Base-by-base conservation (phyloP, 2,797 vertebrate species). In the Tapera naevia region DNA sequence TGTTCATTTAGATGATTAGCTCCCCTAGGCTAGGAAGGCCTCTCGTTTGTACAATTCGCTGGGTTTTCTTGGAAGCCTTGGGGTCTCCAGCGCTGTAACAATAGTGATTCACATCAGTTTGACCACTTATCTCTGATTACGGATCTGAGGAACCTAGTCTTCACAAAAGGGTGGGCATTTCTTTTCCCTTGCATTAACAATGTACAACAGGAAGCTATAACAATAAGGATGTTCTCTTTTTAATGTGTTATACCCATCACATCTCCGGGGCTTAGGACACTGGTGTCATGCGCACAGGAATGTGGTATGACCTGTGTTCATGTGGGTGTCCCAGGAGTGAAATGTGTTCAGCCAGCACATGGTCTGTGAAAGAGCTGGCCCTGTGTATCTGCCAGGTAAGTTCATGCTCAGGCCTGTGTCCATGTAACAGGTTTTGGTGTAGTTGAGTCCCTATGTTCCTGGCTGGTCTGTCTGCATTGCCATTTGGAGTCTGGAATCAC, bases 1-100 rank as follows among this genome's bases (percentile, higher is more conserved):
- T 83, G 88, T 93, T 87, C 43, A 43, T 95, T 95, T 95, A 84
- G 70, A 83, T 79, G 15, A 94, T 93, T 86, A 84, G 54, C 28
- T 95, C 56, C 94, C 70, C 32, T 48, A 70, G 92, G 94, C 85
- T 75, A 94, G 67, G 72, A 54, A 80, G 88, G 90, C 78, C 23
- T 94, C 92, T 70, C 80, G 60, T 86, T 92, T 92, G 78, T 89
- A 50, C 65, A 64, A 79, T 89, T 94, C 39, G 72, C 57, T 86
- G 43, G 79, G 73, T 86, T 92, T 94, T 3, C 7, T 83, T 70
- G 64, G 70, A 94, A 58, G 75, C 92, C 81, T 83, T 80, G 43
- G 67, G 75, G 50, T 95, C 72, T 86, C 66, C 54, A 80, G 13
- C 51, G 27, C 65, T 75, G 28, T 62, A 92, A 93, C 85, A 81